Percentiles rank a stretch among this genome's conserved stretches.
These are phyloP conservation scores for Vollenhovia emeryi DNA, from an alignment of 1,140 invertebrate genomes.

Conservation along the genomic window DNA sequence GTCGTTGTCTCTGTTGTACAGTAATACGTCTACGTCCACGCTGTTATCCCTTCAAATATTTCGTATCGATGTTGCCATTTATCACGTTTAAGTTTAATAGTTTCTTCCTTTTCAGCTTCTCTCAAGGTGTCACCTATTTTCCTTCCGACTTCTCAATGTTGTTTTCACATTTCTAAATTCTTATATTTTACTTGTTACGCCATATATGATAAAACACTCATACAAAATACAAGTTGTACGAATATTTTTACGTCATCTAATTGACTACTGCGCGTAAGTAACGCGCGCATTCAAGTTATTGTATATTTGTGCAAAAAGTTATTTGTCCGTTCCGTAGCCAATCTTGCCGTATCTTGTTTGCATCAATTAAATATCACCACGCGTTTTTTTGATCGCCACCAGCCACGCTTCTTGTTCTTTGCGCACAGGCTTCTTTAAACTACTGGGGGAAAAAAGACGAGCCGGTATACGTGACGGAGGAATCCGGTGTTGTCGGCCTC, in stretches of 20 bases:
- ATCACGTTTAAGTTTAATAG: background rate
- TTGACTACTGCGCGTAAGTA: background rate
- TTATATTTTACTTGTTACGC: background rate
- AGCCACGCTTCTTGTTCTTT: slow-evolving; percentile 27
- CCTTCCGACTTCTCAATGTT: background rate
- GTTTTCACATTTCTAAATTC: background rate
- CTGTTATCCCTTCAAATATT: background rate
- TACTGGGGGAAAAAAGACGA: slow-evolving; percentile 93
- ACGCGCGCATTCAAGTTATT: background rate
- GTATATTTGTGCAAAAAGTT: background rate
- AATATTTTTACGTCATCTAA: background rate
- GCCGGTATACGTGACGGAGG: slow-evolving; percentile 92
- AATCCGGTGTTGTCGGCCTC: slow-evolving; percentile 93
- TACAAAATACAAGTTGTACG: background rate
- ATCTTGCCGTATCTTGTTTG: background rate
- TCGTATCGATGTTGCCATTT: background rate
- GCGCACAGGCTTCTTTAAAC: slow-evolving; percentile 88
- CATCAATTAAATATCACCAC: background rate
- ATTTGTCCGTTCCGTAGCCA: background rate
- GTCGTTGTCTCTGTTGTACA: background rate
- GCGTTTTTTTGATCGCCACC: background rate
- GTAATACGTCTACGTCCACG: background rate
- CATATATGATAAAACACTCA: background rate
- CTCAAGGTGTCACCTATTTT: background rate
- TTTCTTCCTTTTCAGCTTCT: background rate